Conservation (phyloP, 2,797 vertebrate species). For the Adelosebastes latens region DNA sequence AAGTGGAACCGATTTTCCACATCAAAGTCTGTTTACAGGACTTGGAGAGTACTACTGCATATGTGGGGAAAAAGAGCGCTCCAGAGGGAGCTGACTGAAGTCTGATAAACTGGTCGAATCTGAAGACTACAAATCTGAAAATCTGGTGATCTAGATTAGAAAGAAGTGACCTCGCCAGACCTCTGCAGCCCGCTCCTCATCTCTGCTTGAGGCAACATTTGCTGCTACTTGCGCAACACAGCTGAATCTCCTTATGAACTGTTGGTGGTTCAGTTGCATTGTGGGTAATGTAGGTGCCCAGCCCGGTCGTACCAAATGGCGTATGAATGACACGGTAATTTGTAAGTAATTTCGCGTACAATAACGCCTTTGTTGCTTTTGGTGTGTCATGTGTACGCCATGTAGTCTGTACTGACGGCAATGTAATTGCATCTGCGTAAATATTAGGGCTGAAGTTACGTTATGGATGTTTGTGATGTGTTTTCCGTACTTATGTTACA, state of each 20-base stretch:
- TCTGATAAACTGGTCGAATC: slow-evolving; percentile 5
- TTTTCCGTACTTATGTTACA: too few relatives aligned
- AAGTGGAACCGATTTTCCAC: slow-evolving; percentile 4
- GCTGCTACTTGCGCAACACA: not conserved
- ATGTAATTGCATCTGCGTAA: too few relatives aligned
- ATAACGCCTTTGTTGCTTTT: too few relatives aligned
- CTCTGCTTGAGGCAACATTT: not conserved
- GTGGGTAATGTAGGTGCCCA: not conserved
- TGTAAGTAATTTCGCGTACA: too few relatives aligned
- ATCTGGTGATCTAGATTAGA: not conserved
- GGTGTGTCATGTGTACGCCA: too few relatives aligned
- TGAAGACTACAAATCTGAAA: slow-evolving; percentile 3
- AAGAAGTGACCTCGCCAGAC: not conserved
- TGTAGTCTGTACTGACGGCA: too few relatives aligned
- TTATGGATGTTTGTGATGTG: too few relatives aligned
- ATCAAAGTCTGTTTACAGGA: slow-evolving; percentile 45
- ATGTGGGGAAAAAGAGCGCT: not conserved
- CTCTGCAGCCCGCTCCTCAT: not conserved
- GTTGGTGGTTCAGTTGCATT: not conserved
- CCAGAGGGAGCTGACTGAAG: slow-evolving; percentile 10
- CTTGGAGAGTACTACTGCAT: not conserved
- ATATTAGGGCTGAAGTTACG: too few relatives aligned
- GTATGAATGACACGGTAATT: too few relatives aligned
- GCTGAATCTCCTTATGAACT: not conserved
- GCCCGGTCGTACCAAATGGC: too few relatives aligned